Evolutionary conservation across 2,113 vertebrate species (phyloP).

Genomic region (Ariopsis seemanni): DNA sequence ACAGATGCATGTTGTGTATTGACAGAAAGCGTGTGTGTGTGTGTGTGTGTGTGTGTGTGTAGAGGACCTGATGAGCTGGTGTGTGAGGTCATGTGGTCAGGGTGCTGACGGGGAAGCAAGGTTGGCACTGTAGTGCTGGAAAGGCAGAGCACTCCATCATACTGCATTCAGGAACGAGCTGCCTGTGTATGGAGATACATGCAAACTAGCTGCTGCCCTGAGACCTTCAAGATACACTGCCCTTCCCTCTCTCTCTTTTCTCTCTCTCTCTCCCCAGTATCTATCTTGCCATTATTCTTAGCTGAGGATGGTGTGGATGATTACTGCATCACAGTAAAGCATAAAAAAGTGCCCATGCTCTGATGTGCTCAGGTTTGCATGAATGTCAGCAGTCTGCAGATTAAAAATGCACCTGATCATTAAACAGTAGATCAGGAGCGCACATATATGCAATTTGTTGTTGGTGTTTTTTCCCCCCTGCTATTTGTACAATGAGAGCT

Average conservation of each 20-base stretch:
- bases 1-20: constrained; percentile 25
- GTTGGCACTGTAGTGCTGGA: constrained; percentile 46
- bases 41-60: constrained; percentile 21
- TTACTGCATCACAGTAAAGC: constrained; percentile 15
- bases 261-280: constrained; percentile 24
- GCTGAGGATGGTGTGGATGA: neutral
- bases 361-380: neutral
- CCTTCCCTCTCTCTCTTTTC: constrained; percentile 1
- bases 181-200: constrained; percentile 58
- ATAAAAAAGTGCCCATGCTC: neutral
- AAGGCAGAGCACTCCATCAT: constrained; percentile 55
- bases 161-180: constrained; percentile 51
- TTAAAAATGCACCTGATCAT: neutral
- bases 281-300: constrained; percentile 31
- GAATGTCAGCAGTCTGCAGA: neutral
- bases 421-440: neutral
- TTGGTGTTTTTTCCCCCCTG: neutral
- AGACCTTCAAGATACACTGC: constrained; percentile 49
- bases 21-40: neutral
- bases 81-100: constrained; percentile 58
- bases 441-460: neutral
- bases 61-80: constrained; percentile 53
- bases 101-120: constrained; percentile 54
- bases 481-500: neutral
- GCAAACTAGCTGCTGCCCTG: constrained; percentile 59